Evolutionary conservation across 2,888 invertebrate species (phyloP).

Genomic region (Alcis repandata): DNA sequence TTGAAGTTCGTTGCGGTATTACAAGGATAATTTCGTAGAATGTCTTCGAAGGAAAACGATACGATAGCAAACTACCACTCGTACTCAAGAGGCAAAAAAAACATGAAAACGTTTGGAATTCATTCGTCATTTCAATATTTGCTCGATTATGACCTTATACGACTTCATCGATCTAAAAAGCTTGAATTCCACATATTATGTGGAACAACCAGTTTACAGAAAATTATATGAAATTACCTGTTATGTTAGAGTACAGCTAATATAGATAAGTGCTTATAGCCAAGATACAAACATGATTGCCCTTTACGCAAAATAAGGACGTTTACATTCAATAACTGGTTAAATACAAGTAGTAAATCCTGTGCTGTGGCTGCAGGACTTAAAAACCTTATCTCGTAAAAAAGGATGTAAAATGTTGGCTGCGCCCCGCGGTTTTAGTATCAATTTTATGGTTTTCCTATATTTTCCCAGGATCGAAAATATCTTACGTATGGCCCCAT

Average conservation of each 20-base stretch:
- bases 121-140: too few relatives aligned
- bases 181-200: conserved; percentile 1
- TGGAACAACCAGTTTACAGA: conserved; percentile 1
- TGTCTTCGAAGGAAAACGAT: too few relatives aligned
- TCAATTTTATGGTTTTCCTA: too few relatives aligned
- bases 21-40: too few relatives aligned
- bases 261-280: conserved; percentile 17
- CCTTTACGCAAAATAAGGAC: conserved; percentile 42
- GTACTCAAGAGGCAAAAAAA: too few relatives aligned
- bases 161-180: not conserved
- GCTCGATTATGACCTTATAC: not conserved
- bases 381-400: not conserved
- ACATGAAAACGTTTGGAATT: too few relatives aligned
- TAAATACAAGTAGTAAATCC: conserved; percentile 47
- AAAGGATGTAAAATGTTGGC: too few relatives aligned
- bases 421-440: too few relatives aligned
- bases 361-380: conserved; percentile 30
- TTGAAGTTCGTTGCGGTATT: too few relatives aligned
- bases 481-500: too few relatives aligned
- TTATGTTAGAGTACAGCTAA: conserved; percentile 13
- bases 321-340: conserved; percentile 52
- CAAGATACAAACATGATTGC: conserved; percentile 19
- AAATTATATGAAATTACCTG: conserved; percentile 15
- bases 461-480: too few relatives aligned
- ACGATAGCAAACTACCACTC: too few relatives aligned